Conservation (phyloP, 2,888 invertebrate genomes). For the Hesperia comma region DNA sequence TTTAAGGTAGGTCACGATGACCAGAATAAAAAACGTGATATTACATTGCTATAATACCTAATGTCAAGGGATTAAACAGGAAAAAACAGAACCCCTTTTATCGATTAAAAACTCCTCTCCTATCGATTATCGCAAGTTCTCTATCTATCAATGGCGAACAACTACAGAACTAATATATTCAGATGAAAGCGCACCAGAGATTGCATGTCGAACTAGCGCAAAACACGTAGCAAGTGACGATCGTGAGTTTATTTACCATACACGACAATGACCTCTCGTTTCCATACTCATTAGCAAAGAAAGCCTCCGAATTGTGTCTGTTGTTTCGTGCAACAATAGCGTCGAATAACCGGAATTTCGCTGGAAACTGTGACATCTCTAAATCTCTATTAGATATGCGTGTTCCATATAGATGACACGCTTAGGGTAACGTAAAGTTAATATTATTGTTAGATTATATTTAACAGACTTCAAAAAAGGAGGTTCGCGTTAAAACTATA, state of each 20-base stretch:
- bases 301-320: slow-evolving; percentile 28
- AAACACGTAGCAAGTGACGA: slow-evolving; percentile 9
- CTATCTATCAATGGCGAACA: neutral
- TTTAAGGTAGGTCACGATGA: no score
- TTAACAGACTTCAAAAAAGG: no score
- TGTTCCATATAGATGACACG: slow-evolving; percentile 17
- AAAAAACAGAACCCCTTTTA: no score
- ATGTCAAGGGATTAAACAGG: no score
- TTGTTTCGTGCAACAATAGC: slow-evolving; percentile 25
- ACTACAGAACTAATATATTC: neutral
- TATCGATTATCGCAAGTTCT: neutral
- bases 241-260: slow-evolving; percentile 19
- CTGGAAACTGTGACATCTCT: slow-evolving; percentile 34
- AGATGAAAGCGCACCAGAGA: neutral
- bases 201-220: slow-evolving; percentile 19
- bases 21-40: no score
- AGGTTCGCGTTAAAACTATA: no score
- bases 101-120: neutral
- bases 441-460: slow-evolving; percentile 2
- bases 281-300: slow-evolving; percentile 34
- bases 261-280: slow-evolving; percentile 34
- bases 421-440: slow-evolving; percentile 18
- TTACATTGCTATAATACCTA: no score
- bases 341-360: slow-evolving; percentile 25
- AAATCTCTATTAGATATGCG: slow-evolving; percentile 20